Percentiles rank a stretch among this genome's conserved stretches.
Evolutionary conservation across 2,113 vertebrate genomes (phyloP).

Genomic region (Phyllopteryx taeniolatus): DNA sequence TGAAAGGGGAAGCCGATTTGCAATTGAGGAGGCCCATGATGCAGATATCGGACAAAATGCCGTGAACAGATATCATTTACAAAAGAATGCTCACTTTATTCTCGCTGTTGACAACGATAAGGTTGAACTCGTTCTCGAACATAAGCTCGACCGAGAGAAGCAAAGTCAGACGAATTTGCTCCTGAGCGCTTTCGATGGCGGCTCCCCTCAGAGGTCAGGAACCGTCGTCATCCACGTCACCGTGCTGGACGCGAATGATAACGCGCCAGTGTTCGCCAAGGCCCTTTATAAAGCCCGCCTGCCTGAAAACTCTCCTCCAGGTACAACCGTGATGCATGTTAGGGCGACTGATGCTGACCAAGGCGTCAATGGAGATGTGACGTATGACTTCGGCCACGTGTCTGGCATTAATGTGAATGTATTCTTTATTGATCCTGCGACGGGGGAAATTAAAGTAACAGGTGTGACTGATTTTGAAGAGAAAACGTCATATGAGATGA

Average conservation of each 20-base stretch:
- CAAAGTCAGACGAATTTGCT: constrained; percentile 40
- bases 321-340: constrained; percentile 34
- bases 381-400: constrained; percentile 45
- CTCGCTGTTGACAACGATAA: constrained; percentile 56
- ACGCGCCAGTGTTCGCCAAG: constrained; percentile 51
- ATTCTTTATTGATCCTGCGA: constrained; percentile 21
- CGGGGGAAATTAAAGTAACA: constrained; percentile 18
- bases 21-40: constrained; percentile 71
- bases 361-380: constrained; percentile 66
- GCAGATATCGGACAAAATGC: constrained; percentile 73
- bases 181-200: constrained; percentile 58
- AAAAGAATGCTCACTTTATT: constrained; percentile 66
- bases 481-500: constrained; percentile 14
- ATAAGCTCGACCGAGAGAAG: constrained; percentile 58
- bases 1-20: constrained; percentile 42
- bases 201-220: constrained; percentile 55
- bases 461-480: constrained; percentile 37
- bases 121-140: constrained; percentile 45
- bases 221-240: constrained; percentile 48
- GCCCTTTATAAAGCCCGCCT: constrained; percentile 53
- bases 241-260: constrained; percentile 62
- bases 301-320: constrained; percentile 53
- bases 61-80: constrained; percentile 71
- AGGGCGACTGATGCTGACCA: constrained; percentile 61
- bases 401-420: background rate